Evolutionary conservation across 2,113 vertebrate genomes (phyloP), one percentile per base, ranked within the genome.

Genomic region (Etheostoma spectabile): DNA sequence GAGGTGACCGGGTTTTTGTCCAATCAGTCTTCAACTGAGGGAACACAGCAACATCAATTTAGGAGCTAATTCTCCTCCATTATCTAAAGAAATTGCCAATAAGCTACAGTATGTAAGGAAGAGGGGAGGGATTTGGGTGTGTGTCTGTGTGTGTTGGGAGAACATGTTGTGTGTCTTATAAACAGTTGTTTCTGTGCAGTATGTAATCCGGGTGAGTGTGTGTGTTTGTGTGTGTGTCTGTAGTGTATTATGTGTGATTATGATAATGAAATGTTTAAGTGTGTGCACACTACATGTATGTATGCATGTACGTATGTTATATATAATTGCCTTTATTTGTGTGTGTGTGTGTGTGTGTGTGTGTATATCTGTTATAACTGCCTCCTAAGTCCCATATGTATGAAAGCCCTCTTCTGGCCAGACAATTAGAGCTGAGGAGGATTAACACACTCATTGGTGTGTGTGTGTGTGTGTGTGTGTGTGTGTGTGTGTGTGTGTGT

Each of bases 41-140:
- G 46, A 71, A 77, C 61, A 79, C 70, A 75, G 84, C 61, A 33
- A 70, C 73, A 79, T 83, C 90, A 82, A 91, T 91, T 91, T 90
- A 79, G 71, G 72, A 84, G 64, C 30, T 83, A 76, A 83, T 74
- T 74, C 78, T 84, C 81, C 77, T 91, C 86, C 62, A 82, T 91
- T 91, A 93, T 85, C 87, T 79, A 52, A 63, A 86, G 86, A 89
- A 90, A 93, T 93, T 89, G 85, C 77, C 88, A 90, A 91, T 89
- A 91, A 85, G 59, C 69, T 86, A 61, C 73, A 80, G 77, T 76
- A 48, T 60, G 63, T 77, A 81, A 70, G 73, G 45, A 45, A 66
- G 48, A 27, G 65, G 70, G 65, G 55, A 68, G 53, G 85, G 75
- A 77, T 91, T 85, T 74, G 53, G 46, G 79, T 57, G 46, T 77